These are phyloP conservation scores for Epiperipatus broadwayi DNA, from an alignment of 2,888 invertebrate species.

Conservation along the genomic window DNA sequence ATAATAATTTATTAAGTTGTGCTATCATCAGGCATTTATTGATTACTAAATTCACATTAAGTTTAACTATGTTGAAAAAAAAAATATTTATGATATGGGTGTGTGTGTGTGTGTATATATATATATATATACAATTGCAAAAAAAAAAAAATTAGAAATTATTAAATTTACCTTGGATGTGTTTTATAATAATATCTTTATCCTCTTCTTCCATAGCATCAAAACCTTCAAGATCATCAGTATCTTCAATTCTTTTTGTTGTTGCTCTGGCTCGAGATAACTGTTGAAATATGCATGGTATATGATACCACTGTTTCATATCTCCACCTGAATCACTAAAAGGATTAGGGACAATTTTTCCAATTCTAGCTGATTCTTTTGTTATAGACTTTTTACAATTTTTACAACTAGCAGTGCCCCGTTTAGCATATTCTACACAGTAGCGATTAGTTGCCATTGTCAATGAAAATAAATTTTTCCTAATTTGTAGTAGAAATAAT, in stretches of 20 bases:
- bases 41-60: too few species aligned
- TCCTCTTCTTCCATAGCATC: conserved; percentile 43
- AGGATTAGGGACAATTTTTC: conserved; percentile 55
- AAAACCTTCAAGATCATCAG: conserved; percentile 60
- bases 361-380: conserved; percentile 49
- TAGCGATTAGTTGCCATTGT: conserved; percentile 29
- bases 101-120: too few species aligned
- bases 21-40: too few species aligned
- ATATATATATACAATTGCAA: too few species aligned
- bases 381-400: conserved; percentile 62
- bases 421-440: conserved; percentile 56
- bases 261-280: conserved; percentile 56
- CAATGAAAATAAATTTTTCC: not conserved
- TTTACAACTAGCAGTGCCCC: conserved; percentile 60
- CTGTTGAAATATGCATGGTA: conserved; percentile 55
- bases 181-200: conserved; percentile 41
- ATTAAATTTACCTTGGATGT: conserved; percentile 35
- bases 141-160: not conserved
- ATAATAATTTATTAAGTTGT: too few species aligned
- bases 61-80: too few species aligned
- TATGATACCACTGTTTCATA: conserved; percentile 70
- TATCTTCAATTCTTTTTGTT: conserved; percentile 57
- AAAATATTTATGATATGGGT: too few species aligned
- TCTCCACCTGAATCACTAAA: conserved; percentile 47
- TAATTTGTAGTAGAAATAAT: too few species aligned